A percentile compares a stretch with the other conserved stretches of the same genome.
phyloP scores from a whole-genome alignment of 2,888 invertebrate genomes.

The Temnothorax rugatulus region DNA sequence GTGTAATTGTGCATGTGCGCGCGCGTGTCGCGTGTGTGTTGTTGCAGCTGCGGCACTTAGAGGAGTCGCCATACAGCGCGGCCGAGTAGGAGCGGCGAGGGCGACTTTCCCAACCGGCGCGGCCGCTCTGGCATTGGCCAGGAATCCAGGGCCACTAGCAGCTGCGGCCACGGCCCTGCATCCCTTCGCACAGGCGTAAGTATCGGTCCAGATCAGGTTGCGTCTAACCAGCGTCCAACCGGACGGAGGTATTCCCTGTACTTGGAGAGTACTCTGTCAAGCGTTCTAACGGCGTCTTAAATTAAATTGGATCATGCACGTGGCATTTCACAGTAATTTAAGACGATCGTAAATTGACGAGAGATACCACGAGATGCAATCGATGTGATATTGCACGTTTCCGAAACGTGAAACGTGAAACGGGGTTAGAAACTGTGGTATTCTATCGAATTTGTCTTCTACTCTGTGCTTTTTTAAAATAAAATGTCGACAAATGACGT shows the following conservation, averaged over 20 bases:
- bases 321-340: neutral
- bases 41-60: constrained; percentile 92
- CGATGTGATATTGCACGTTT: neutral
- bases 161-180: constrained; percentile 93
- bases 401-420: no score
- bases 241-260: constrained; percentile 11
- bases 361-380: no score
- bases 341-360: neutral
- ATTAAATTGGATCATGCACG: neutral
- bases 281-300: neutral
- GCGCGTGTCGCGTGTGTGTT: constrained; percentile 62
- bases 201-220: constrained; percentile 83
- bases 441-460: neutral
- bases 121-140: constrained; percentile 91
- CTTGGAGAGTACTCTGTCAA: neutral
- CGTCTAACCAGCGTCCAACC: neutral
- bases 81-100: constrained; percentile 88
- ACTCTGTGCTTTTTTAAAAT: neutral
- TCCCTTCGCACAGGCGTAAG: constrained; percentile 95
- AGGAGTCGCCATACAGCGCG: constrained; percentile 94
- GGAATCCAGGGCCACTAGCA: constrained; percentile 89
- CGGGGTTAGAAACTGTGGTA: neutral
- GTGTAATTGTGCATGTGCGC: constrained; percentile 77
- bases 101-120: constrained; percentile 91
- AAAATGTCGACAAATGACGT: neutral